Evolutionary conservation across 2,113 vertebrate species (phyloP).

Genomic region (Xerus inauris): DNA sequence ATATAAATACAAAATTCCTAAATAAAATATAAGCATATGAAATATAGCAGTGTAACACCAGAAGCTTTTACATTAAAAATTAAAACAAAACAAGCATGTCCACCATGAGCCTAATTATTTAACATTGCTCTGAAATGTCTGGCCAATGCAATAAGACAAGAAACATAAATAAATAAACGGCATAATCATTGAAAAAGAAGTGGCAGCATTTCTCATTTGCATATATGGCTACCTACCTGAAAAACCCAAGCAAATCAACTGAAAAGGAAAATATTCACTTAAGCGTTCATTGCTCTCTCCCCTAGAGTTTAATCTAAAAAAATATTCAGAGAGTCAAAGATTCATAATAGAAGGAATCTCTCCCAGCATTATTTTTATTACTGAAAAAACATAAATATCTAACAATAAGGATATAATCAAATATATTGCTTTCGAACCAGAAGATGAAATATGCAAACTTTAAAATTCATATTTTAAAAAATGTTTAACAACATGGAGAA

Average conservation of each 20-base stretch:
- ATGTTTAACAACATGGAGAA: conserved; percentile 42
- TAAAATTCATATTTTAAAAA: conserved; percentile 30
- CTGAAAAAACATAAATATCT: background rate
- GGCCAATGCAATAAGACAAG: conserved; percentile 81
- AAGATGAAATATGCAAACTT: background rate
- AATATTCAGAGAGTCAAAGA: conserved; percentile 12
- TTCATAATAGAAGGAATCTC: background rate
- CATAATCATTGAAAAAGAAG: conserved; percentile 52
- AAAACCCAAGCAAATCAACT: conserved; percentile 54
- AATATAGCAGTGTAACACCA: conserved; percentile 2
- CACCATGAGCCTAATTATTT: conserved; percentile 58
- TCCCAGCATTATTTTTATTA: background rate
- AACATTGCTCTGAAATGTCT: conserved; percentile 39
- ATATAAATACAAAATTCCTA: conserved; percentile 67
- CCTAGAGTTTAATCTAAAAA: conserved; percentile 53
- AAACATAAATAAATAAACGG: conserved; percentile 75
- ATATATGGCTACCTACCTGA: background rate
- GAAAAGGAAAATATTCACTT: conserved; percentile 28
- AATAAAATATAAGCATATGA: conserved; percentile 72
- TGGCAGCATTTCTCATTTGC: conserved; percentile 51
- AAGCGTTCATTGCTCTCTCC: background rate
- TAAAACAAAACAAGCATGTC: conserved; percentile 46
- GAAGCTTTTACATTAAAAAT: conserved; percentile 59
- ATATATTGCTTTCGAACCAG: background rate
- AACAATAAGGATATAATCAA: background rate